Percentiles rank a stretch among this genome's conserved stretches.
Conservation (phyloP, 2,797 vertebrate species). For the Enteromius unitaeniatus region DNA sequence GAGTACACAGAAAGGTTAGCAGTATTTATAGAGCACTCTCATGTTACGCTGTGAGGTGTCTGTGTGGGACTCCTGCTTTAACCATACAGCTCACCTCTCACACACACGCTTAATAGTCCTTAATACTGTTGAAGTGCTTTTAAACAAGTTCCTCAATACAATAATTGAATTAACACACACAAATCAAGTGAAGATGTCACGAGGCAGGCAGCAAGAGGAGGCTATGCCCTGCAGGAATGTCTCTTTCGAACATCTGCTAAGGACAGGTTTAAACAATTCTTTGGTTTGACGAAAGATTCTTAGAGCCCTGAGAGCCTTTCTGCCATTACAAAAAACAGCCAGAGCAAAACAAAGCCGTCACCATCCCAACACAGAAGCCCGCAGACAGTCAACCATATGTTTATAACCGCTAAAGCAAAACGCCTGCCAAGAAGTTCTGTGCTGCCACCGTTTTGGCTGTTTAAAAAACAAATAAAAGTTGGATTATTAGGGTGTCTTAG, state of each 20-base stretch:
- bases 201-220: neutral
- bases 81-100: constrained; percentile 71
- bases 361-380: constrained; percentile 36
- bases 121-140: neutral
- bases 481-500: neutral
- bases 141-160: constrained; percentile 12
- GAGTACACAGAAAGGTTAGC: constrained; percentile 79
- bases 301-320: neutral
- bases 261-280: constrained; percentile 40
- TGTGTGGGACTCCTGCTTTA: constrained; percentile 76
- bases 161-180: neutral
- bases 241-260: constrained; percentile 25
- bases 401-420: constrained; percentile 9
- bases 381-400: neutral
- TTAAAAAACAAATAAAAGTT: constrained; percentile 22
- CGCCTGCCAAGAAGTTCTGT: constrained; percentile 6
- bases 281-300: constrained; percentile 1
- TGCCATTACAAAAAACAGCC: constrained; percentile 20
- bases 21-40: constrained; percentile 83
- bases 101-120: neutral
- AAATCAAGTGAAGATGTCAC: neutral
- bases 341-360: constrained; percentile 31
- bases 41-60: constrained; percentile 76
- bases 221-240: neutral
- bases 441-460: neutral